Conservation (phyloP, 2,113 vertebrate species). For the Euleptes europaea region DNA sequence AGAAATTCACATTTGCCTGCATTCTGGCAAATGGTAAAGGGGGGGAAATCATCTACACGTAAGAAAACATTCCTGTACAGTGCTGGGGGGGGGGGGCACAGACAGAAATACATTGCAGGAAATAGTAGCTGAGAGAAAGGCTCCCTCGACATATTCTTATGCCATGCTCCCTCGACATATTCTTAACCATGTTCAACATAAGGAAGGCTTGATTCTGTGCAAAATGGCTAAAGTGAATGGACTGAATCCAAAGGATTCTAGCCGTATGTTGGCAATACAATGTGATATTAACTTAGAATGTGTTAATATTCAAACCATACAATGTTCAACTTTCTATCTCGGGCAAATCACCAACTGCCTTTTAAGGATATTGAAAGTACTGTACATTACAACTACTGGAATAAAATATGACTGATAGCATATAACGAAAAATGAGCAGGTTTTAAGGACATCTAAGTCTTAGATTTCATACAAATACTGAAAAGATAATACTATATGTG, state of each 20-base stretch:
- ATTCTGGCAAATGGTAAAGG: slow-evolving; percentile 36
- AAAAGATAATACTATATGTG: background rate
- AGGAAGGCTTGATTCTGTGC: slow-evolving; percentile 41
- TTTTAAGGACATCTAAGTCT: slow-evolving; percentile 1
- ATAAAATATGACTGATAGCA: background rate
- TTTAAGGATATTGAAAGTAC: slow-evolving; percentile 19
- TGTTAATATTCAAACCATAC: slow-evolving; percentile 12
- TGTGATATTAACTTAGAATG: slow-evolving; percentile 15
- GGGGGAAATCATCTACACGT: slow-evolving; percentile 15
- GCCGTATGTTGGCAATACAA: background rate
- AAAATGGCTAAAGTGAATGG: slow-evolving; percentile 38
- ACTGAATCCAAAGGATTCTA: too few relatives aligned
- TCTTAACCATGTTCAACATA: slow-evolving; percentile 28
- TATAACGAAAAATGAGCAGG: background rate
- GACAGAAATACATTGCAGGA: slow-evolving; percentile 16
- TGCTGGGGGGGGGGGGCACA: background rate
- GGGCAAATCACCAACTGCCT: slow-evolving; percentile 7
- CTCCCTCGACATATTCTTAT: too few relatives aligned
- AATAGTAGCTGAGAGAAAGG: slow-evolving; percentile 40
- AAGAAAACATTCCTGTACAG: slow-evolving; percentile 41
- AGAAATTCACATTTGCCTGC: slow-evolving; percentile 22
- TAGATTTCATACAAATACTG: background rate
- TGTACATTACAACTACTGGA: slow-evolving; percentile 32
- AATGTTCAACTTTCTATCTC: slow-evolving; percentile 14
- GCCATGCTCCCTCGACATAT: too few relatives aligned